phyloP scores from a whole-genome alignment of 2,797 vertebrate genomes.

The Hemitrygon akajei region DNA sequence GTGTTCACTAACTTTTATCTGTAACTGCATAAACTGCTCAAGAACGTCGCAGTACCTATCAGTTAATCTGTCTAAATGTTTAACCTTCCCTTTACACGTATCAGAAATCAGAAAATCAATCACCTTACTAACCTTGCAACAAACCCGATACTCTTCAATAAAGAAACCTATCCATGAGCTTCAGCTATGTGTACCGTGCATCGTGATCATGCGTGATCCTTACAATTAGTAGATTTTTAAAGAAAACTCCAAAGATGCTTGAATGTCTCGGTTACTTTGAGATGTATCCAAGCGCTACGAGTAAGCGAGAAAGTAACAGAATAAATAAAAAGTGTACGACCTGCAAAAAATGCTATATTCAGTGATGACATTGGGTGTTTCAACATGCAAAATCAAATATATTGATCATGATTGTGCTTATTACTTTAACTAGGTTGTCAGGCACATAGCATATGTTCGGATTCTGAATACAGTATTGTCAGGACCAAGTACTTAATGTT shows the following conservation, averaged over 20 bases:
- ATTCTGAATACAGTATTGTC: no score
- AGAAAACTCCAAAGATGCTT: background rate
- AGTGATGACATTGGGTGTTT: background rate
- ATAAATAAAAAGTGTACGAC: background rate
- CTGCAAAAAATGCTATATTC: background rate
- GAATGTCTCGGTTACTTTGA: background rate
- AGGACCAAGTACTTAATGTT: no score
- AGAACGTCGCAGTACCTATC: no score
- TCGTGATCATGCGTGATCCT: background rate
- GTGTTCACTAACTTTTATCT: accelerated
- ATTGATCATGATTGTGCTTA: no score
- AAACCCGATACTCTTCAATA: no score
- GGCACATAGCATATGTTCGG: no score
- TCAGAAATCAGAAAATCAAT: no score
- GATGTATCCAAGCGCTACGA: no score
- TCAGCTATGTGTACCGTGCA: background rate
- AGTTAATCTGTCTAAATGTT: background rate
- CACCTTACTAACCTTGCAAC: background rate
- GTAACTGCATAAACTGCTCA: background rate
- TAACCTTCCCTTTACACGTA: background rate
- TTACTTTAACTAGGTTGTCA: no score
- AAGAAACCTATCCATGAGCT: no score
- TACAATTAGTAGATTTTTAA: background rate
- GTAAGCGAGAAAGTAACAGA: background rate
- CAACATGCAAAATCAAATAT: background rate